Evolutionary conservation across 2,888 invertebrate species (phyloP).

Genomic region (Xestia ashworthii): DNA sequence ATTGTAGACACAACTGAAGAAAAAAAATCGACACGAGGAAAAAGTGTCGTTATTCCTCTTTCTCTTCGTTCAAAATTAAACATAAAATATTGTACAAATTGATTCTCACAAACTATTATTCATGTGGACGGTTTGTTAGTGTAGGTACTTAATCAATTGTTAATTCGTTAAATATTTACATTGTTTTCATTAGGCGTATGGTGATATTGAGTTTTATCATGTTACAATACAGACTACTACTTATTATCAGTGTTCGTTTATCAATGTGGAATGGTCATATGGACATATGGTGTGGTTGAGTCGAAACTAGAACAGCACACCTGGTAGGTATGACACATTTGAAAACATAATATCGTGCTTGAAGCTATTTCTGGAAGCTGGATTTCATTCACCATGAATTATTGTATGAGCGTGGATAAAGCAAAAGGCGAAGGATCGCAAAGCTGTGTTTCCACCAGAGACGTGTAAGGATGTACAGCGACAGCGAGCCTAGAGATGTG

Average conservation of each 20-base stretch:
- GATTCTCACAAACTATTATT: not conserved
- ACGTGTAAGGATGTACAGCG: too few relatives aligned
- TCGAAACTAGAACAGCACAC: constrained; percentile 3
- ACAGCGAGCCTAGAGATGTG: too few relatives aligned
- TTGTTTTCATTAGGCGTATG: not conserved
- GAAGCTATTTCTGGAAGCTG: not conserved
- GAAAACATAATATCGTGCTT: not conserved
- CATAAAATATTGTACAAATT: not conserved
- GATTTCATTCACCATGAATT: not conserved
- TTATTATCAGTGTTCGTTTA: constrained; percentile 9
- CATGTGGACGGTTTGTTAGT: not conserved
- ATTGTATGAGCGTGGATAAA: not conserved
- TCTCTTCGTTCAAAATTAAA: too few relatives aligned
- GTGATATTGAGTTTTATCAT: not conserved
- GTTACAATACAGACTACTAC: not conserved
- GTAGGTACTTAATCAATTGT: not conserved
- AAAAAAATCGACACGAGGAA: constrained; percentile 9
- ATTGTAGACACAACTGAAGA: too few relatives aligned
- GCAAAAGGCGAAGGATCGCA: not conserved
- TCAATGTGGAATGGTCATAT: not conserved
- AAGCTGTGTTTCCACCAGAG: too few relatives aligned
- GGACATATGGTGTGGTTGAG: not conserved
- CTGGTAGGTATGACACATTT: not conserved
- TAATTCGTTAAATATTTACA: not conserved
- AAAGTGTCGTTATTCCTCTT: too few relatives aligned